Evolutionary conservation across 2,797 vertebrate species (phyloP).

Genomic region (Lacerta agilis): DNA sequence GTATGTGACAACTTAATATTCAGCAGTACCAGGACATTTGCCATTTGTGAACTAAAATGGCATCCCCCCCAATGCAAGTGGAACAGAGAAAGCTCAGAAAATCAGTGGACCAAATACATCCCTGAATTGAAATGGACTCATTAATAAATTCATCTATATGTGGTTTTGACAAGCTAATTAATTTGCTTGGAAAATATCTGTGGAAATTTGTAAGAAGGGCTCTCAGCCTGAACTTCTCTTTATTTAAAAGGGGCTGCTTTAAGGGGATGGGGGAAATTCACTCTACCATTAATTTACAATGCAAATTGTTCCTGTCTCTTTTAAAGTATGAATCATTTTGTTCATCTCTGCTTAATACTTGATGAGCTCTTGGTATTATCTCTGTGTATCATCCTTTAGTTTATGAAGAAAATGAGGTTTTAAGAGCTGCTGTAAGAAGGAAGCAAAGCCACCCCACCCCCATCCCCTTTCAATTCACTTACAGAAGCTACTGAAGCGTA

Average conservation of each 20-base stretch:
- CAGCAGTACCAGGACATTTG: neutral
- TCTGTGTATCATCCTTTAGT: neutral
- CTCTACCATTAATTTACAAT: neutral
- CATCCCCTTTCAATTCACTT: neutral
- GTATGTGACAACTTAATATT: neutral
- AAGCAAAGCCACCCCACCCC: neutral
- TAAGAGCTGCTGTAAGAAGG: neutral
- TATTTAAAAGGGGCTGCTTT: neutral
- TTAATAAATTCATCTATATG: neutral
- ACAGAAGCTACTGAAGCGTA: neutral
- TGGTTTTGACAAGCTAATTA: constrained; percentile 31
- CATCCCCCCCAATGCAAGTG: neutral
- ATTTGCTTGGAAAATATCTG: neutral
- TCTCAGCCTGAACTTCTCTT: neutral
- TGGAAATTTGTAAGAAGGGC: neutral
- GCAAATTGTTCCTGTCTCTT: neutral
- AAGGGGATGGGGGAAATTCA: neutral
- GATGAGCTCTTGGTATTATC: neutral
- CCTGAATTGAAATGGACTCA: neutral
- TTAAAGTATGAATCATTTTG: neutral
- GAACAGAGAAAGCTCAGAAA: neutral
- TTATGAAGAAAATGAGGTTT: neutral
- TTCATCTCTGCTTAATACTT: neutral
- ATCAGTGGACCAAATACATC: neutral
- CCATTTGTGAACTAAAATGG: neutral